Base-by-base conservation (phyloP, 2,113 vertebrate genomes). In the Megaptera novaeangliae region DNA sequence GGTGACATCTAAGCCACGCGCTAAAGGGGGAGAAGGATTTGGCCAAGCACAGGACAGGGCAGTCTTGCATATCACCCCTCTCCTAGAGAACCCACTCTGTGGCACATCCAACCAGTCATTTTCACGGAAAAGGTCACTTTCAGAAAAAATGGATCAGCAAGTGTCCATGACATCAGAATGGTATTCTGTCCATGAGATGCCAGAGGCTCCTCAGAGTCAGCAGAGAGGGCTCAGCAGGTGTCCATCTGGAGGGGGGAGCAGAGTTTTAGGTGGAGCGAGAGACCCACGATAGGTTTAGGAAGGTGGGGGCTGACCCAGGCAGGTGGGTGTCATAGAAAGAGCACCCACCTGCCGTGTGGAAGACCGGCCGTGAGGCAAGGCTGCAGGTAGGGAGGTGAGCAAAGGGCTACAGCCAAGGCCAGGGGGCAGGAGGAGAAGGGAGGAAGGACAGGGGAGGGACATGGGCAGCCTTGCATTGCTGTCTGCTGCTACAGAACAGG, bases 401-500 rank as follows among this genome's bases (percentile, higher is more conserved):
- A 20, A 39, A 36, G 66, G 68, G 57, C 66, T n/a, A 18, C 18
- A 34, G 25, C 75, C 39, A 27, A 36, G 71, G 18, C 3, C 17
- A 13, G 17, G 84, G 13, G 23, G 2, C 8, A 27, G 41, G 21
- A 12, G 52, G 63, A 27, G 55, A 66, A 17, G 63, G 20, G 20
- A 8, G 75, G 64, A 44, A 1, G 25, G 36, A 2, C 17, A 5
- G 21, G 13, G 13, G 75, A 57, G 49, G 9, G 71, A 8, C 6
- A 15, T 27, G 14, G 21, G 8, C 2, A 1, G 36, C 15, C 93
- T 29, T 9, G 10, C 34, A 8, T 52, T 64, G 64, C 41, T 1
- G 0, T 25, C 1, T 41, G 20, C 11, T 0, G 1, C 25, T 7
- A 29, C 36, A 13, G 15, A 34, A 12, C 31, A 25, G 8, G 57